phyloP scores from a whole-genome alignment of 2,797 vertebrate genomes.

The Molossus molossus region DNA sequence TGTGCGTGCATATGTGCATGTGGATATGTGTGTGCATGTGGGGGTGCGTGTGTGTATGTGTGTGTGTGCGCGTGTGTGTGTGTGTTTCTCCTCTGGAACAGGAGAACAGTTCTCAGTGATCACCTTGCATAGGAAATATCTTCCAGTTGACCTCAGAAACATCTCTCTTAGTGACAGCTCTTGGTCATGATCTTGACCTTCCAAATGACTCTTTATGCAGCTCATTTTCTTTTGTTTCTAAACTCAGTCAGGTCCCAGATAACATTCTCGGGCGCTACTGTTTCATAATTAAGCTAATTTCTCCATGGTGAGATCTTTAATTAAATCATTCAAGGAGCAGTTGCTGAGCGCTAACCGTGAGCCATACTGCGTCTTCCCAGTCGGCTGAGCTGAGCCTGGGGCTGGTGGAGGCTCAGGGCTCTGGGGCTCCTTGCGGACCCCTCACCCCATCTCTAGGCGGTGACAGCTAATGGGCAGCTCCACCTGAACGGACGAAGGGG shows the following conservation, averaged over 20 bases:
- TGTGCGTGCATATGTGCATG: not conserved
- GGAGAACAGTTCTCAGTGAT: not conserved
- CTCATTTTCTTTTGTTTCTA: slow-evolving; percentile 29
- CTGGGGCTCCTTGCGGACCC: not conserved
- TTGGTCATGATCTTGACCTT: not conserved
- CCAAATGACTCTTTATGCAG: not conserved
- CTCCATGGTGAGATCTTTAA: not conserved
- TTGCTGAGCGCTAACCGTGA: not conserved
- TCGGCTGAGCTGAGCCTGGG: not conserved
- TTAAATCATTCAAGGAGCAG: not conserved
- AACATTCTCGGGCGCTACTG: not conserved
- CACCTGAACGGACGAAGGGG: not conserved
- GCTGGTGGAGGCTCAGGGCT: rapidly evolving
- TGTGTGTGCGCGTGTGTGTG: not conserved
- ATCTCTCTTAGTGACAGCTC: not conserved
- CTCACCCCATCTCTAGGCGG: not conserved
- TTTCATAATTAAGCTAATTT: slow-evolving; percentile 42
- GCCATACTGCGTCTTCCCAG: not conserved
- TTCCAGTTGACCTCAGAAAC: not conserved
- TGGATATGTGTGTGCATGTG: not conserved
- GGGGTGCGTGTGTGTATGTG: not conserved
- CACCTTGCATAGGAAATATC: not conserved
- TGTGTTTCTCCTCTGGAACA: not conserved
- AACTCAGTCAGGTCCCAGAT: not conserved
- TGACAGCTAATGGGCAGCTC: not conserved